Percentiles rank a stretch among this genome's conserved stretches.
Evolutionary conservation across 2,797 vertebrate genomes (phyloP).

Genomic region (Periparus ater): DNA sequence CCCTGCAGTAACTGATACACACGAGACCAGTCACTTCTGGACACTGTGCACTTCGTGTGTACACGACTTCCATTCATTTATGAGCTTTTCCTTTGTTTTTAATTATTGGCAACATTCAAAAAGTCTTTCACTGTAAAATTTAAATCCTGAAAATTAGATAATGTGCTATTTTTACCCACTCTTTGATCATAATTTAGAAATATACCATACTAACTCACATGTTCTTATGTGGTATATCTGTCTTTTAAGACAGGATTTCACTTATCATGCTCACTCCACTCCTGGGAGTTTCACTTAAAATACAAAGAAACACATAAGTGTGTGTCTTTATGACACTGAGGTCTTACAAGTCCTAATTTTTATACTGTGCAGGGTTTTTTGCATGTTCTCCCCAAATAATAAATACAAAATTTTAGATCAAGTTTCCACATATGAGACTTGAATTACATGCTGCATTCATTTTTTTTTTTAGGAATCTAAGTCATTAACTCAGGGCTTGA

Average conservation of each 20-base stretch:
- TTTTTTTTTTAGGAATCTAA: background rate
- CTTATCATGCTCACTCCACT: background rate
- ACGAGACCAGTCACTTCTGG: background rate
- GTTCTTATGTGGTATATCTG: background rate
- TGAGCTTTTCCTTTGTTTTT: background rate
- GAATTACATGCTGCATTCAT: background rate
- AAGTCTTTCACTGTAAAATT: background rate
- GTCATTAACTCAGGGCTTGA: background rate
- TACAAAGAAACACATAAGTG: background rate
- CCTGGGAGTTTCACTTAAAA: background rate
- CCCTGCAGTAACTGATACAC: background rate
- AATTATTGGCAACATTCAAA: background rate
- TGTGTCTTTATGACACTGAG: background rate
- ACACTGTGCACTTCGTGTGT: background rate
- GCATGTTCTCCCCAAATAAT: background rate
- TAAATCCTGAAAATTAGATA: background rate
- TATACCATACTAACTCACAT: background rate
- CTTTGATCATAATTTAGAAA: background rate
- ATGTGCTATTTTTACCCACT: background rate
- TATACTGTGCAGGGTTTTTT: background rate
- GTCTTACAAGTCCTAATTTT: background rate
- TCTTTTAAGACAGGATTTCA: background rate
- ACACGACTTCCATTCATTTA: background rate
- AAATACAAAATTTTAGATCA: background rate
- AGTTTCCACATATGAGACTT: background rate